phyloP scores from a whole-genome alignment of 2,113 vertebrate genomes.

The Tonatia bakeri region DNA sequence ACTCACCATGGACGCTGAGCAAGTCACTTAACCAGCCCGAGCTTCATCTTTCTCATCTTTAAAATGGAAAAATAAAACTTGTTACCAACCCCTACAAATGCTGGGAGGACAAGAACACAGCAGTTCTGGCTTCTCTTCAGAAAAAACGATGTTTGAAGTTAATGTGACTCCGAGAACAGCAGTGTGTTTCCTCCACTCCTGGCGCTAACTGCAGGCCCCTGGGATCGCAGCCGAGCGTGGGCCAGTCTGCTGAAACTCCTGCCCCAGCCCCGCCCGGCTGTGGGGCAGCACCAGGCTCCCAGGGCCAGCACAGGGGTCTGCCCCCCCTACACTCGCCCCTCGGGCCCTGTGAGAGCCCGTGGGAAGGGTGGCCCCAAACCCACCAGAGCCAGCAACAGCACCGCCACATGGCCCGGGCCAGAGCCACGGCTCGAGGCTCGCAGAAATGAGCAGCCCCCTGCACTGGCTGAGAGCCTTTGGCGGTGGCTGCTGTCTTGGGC shows the following conservation, averaged over 20 bases:
- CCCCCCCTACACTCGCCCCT: too few species aligned
- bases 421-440: accelerated
- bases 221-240: too few species aligned
- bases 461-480: accelerated
- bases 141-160: background rate
- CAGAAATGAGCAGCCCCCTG: too few species aligned
- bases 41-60: slow-evolving; percentile 76
- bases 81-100: slow-evolving; percentile 58
- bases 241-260: too few species aligned
- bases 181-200: too few species aligned
- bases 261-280: accelerated
- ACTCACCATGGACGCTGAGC: slow-evolving; percentile 72
- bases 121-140: background rate
- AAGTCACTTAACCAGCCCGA: slow-evolving; percentile 76
- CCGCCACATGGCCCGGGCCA: too few species aligned
- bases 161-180: background rate
- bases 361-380: background rate
- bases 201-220: too few species aligned
- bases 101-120: slow-evolving; percentile 38
- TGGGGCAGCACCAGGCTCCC: too few species aligned
- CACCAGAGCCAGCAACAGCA: too few species aligned
- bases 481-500: too few species aligned
- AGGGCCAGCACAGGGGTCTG: background rate
- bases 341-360: accelerated
- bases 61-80: slow-evolving; percentile 75